Percentiles rank a stretch among this genome's conserved stretches.
These are phyloP conservation scores for Gymnocypris eckloni DNA, from an alignment of 2,797 vertebrate genomes.

Conservation along the genomic window DNA sequence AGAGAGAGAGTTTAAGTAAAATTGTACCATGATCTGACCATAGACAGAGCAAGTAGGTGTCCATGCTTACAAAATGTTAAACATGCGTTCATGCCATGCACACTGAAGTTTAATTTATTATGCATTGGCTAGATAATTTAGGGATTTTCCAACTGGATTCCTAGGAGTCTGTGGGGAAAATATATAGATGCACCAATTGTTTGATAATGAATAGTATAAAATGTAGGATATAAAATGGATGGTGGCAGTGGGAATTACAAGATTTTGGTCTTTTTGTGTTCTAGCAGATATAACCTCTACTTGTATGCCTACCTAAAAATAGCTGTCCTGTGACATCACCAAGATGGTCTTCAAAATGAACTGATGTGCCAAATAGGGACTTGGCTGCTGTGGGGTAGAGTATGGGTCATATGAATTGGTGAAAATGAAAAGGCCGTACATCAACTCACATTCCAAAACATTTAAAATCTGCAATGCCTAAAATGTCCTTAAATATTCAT, in stretches of 20 bases:
- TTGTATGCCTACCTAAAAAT: constrained; percentile 4
- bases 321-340: not conserved
- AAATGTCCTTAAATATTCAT: constrained; percentile 68
- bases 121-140: not conserved
- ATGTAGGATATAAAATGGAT: not conserved
- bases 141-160: not conserved
- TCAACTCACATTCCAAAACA: constrained; percentile 37
- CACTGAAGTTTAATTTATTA: not conserved
- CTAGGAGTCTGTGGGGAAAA: not conserved
- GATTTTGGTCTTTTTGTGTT: not conserved
- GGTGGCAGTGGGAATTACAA: not conserved
- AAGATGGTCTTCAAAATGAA: not conserved
- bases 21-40: constrained; percentile 70
- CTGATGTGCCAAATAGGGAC: not conserved
- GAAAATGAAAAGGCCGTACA: constrained; percentile 40
- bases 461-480: constrained; percentile 46
- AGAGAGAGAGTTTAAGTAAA: constrained; percentile 50
- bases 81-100: not conserved
- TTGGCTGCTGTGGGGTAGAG: not conserved
- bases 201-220: not conserved
- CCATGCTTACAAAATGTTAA: constrained; percentile 34
- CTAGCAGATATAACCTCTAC: not conserved
- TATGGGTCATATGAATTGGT: constrained; percentile 37
- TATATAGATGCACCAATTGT: not conserved
- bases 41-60: constrained; percentile 52